phyloP scores from a whole-genome alignment of 1,140 invertebrate species.

The Vanessa tameamea region DNA sequence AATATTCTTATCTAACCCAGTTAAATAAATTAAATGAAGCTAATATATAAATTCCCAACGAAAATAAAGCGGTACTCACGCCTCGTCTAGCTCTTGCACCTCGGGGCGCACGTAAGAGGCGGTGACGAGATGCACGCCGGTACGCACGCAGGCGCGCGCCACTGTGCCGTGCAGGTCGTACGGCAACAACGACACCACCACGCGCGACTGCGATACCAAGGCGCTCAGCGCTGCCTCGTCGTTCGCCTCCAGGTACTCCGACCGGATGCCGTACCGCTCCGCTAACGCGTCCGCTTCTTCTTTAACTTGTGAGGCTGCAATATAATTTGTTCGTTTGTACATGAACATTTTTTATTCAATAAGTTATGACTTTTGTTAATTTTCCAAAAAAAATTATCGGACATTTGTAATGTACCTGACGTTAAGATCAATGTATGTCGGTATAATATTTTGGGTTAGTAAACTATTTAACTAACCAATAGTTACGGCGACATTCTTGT shows the following conservation, averaged over 20 bases:
- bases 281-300: slow-evolving; percentile 93
- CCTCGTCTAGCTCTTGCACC: slow-evolving; percentile 89
- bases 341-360: too few species aligned
- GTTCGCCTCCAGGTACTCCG: slow-evolving; percentile 89
- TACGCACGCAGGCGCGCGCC: slow-evolving; percentile 92
- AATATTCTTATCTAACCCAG: too few species aligned
- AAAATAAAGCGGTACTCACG: slow-evolving; percentile 79
- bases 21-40: too few species aligned
- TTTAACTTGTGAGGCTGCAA: slow-evolving; percentile 90
- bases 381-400: too few species aligned
- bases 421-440: too few species aligned
- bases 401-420: too few species aligned
- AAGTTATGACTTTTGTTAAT: too few species aligned
- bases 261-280: slow-evolving; percentile 89
- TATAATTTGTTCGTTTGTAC: neutral
- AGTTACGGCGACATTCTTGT: slow-evolving; percentile 89
- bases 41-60: too few species aligned
- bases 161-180: slow-evolving; percentile 92
- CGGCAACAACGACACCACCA: slow-evolving; percentile 94
- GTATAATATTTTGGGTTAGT: too few species aligned
- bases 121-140: slow-evolving; percentile 96
- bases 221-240: slow-evolving; percentile 82
- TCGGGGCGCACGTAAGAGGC: slow-evolving; percentile 95
- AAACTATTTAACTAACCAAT: slow-evolving; percentile 82
- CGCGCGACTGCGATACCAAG: slow-evolving; percentile 49